These are phyloP conservation scores for Ormyrus nitidulus DNA, from an alignment of 2,888 invertebrate species.

Conservation along the genomic window DNA sequence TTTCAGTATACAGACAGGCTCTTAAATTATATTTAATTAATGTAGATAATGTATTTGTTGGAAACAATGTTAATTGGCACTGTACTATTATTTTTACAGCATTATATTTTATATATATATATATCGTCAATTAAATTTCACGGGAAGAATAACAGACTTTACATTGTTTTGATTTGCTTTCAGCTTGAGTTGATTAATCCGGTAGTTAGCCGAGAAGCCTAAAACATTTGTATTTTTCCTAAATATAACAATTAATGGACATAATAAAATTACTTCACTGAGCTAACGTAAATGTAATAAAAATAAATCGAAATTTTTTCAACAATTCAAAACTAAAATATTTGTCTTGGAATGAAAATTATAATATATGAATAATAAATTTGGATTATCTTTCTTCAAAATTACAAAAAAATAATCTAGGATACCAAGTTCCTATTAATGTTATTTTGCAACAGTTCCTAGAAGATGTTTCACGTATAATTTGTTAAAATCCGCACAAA, in stretches of 20 bases:
- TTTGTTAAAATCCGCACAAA: no score
- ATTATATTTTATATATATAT: not conserved
- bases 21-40: conserved; percentile 8
- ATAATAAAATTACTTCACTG: conserved; percentile 18
- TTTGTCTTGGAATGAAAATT: conserved; percentile 22
- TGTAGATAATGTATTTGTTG: conserved; percentile 14
- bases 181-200: not conserved
- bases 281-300: no score
- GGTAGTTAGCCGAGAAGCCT: not conserved
- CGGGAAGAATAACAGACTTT: conserved; percentile 29
- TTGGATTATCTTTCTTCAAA: not conserved
- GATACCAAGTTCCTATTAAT: no score
- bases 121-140: conserved; percentile 29
- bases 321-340: not conserved
- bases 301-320: not conserved
- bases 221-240: conserved; percentile 18
- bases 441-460: no score
- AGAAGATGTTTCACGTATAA: no score
- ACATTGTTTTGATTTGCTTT: conserved; percentile 8
- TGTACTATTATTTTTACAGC: conserved; percentile 31
- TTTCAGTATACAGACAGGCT: conserved; percentile 36
- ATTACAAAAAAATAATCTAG: not conserved
- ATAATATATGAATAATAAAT: not conserved
- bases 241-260: conserved; percentile 12
- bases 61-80: conserved; percentile 34